These are phyloP conservation scores for Drosophila gunungcola DNA, from an alignment of 1,140 invertebrate species.

Conservation along the genomic window DNA sequence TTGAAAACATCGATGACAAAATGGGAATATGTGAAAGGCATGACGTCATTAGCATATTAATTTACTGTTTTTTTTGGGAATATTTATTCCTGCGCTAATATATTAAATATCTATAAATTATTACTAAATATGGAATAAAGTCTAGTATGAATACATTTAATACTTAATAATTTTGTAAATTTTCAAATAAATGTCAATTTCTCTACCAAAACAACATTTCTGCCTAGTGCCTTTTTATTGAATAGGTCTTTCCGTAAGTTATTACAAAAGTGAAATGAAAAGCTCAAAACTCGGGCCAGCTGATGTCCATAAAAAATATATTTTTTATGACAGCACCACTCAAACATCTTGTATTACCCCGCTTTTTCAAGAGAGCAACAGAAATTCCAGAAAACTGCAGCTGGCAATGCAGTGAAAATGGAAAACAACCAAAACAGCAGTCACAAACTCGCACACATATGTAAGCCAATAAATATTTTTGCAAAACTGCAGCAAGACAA, in stretches of 20 bases:
- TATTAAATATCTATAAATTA: no score
- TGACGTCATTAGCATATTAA: no score
- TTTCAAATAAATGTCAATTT: no score
- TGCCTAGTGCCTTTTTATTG: no score
- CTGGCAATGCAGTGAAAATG: constrained; percentile 34
- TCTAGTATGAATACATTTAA: no score
- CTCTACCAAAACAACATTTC: no score
- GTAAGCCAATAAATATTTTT: constrained; percentile 66
- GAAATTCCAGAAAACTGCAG: constrained; percentile 45
- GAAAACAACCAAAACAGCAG: constrained; percentile 29
- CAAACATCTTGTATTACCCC: constrained; percentile 22
- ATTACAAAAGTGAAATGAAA: neutral
- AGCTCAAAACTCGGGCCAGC: neutral
- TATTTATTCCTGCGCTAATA: no score
- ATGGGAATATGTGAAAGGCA: no score
- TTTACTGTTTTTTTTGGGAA: no score
- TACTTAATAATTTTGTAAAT: no score
- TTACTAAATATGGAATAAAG: no score
- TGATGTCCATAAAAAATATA: constrained; percentile 8
- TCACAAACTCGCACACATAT: constrained; percentile 17
- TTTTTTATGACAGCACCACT: neutral
- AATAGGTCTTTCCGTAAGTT: neutral
- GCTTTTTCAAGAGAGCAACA: constrained; percentile 10
- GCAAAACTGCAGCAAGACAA: constrained; percentile 42
- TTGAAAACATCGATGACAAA: no score